Evolutionary conservation across 2,888 invertebrate genomes (phyloP).

Genomic region (Unio delphinus): DNA sequence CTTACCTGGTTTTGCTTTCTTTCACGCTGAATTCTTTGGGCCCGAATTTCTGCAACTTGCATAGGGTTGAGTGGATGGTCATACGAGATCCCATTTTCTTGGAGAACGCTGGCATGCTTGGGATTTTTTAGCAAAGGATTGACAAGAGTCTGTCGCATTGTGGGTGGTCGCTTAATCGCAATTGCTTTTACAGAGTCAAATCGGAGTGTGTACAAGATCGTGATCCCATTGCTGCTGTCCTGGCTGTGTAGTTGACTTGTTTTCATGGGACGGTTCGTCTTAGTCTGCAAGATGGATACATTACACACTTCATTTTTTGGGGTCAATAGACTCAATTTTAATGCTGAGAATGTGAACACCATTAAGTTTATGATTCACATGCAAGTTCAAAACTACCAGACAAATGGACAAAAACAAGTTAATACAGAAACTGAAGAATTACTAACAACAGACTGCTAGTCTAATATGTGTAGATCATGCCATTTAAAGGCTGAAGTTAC

Average conservation of each 20-base stretch:
- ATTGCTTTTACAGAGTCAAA: constrained; percentile 86
- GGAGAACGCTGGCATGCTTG: constrained; percentile 86
- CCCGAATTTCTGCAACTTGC: constrained; percentile 75
- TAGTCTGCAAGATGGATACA: constrained; percentile 73
- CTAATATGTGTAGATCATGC: no score
- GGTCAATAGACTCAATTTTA: not conserved
- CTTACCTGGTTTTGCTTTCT: constrained; percentile 52
- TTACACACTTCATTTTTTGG: not conserved
- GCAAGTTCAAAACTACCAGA: no score
- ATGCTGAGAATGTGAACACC: not conserved
- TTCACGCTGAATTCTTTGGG: constrained; percentile 87
- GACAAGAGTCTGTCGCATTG: constrained; percentile 83
- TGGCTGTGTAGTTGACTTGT: constrained; percentile 84
- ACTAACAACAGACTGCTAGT: no score
- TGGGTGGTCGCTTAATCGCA: constrained; percentile 75
- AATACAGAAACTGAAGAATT: no score
- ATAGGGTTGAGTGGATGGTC: constrained; percentile 88
- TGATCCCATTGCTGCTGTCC: constrained; percentile 84
- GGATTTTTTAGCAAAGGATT: constrained; percentile 82
- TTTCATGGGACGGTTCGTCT: constrained; percentile 80
- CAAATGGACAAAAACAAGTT: no score
- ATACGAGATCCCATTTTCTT: constrained; percentile 87
- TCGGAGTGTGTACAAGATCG: constrained; percentile 79
- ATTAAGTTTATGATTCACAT: no score
- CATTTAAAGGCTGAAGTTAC: no score